Percentiles rank a stretch among this genome's conserved stretches.
Conservation (phyloP, 2,797 vertebrate species). For the Epinephelus coioides region DNA sequence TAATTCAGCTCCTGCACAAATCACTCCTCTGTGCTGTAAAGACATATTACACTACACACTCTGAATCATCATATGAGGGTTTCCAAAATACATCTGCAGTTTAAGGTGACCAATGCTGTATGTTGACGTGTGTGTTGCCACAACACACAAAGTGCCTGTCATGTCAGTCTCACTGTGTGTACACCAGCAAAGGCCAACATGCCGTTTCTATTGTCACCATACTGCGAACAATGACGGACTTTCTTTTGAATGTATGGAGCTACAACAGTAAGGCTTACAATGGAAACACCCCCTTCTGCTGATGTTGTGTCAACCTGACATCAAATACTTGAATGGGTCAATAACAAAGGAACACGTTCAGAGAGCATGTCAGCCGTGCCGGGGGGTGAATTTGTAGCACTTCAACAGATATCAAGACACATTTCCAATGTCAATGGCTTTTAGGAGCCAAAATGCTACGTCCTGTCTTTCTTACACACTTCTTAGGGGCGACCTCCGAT, state of each 20-base stretch:
- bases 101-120: conserved; percentile 13
- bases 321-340: conserved; percentile 1
- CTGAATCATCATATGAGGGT: conserved; percentile 33
- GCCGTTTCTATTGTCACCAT: conserved; percentile 4
- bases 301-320: conserved; percentile 37
- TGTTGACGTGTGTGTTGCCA: conserved; percentile 55
- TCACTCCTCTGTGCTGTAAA: not conserved
- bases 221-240: not conserved
- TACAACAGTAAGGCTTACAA: conserved; percentile 32
- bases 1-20: not conserved
- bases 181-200: conserved; percentile 34
- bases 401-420: not conserved
- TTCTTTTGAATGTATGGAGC: conserved; percentile 12
- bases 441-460: not conserved
- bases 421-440: not conserved
- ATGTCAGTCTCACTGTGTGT: conserved; percentile 20
- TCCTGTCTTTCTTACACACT: too few relatives aligned
- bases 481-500: too few relatives aligned
- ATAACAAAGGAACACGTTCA: conserved; percentile 7
- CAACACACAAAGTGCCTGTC: conserved; percentile 28
- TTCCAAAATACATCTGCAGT: conserved; percentile 31
- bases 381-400: not conserved
- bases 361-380: not conserved
- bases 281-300: conserved; percentile 27
- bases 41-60: not conserved